Evolutionary conservation across 1,140 invertebrate genomes (phyloP), one percentile per base, ranked within the genome.

Genomic region (Vanessa atalanta): DNA sequence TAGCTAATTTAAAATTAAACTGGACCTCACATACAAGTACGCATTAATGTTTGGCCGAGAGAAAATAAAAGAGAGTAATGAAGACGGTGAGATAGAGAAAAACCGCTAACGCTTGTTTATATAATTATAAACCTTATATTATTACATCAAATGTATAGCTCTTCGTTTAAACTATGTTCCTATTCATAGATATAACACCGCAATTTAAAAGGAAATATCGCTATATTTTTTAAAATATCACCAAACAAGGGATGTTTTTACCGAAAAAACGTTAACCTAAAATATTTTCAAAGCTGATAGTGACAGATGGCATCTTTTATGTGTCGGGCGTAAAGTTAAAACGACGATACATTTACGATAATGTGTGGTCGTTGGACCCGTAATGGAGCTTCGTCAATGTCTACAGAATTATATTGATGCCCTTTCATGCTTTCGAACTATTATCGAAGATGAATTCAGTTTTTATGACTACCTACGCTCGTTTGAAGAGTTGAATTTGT

Each of bases 281-380:
- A 75, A 75, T 70, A 75, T 70, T 70, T 75, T 75, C 50, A 70
- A 65, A 50, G 72, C 72, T 48, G 61, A 72, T 55, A 68, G 65
- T 73, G 72, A 73, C 66, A 70, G 64, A 75, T 75, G 73, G 68
- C 69, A 66, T 67, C 68, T 75, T 76, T 71, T 72, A 76, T 76
- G 70, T 60, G 66, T 23, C 70, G 72, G 77, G 77, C 76, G 79
- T 85, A 83, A 82, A 83, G 78, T 81, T 81, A 82, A 81, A 84
- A 81, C 73, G 77, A 72, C 79, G 77, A 83, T 85, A 85, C 80
- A 81, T 86, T 83, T 82, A 81, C 79, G 78, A 83, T 83, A 82
- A 83, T 85, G 78, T 70, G 72, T 68, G 82, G 79, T 79, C 81
- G 78, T 84, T 86, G 61, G 70, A 53, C 23, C 71, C 69, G 48